Evolutionary conservation across 2,113 vertebrate genomes (phyloP).

Genomic region (Pterophyllum scalare): DNA sequence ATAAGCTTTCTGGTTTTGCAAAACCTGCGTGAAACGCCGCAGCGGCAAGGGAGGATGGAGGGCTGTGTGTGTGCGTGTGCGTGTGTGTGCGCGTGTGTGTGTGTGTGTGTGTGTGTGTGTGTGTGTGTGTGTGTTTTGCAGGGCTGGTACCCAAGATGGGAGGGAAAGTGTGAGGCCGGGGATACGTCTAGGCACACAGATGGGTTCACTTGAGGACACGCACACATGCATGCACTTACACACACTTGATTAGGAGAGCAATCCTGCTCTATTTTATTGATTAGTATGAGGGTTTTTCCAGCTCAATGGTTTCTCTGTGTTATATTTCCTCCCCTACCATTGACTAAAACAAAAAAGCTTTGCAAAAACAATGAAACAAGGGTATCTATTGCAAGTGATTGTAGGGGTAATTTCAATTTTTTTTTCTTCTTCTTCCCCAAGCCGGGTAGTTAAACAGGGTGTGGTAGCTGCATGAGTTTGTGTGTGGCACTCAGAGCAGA

Average conservation of each 20-base stretch:
- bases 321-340: slow-evolving; percentile 36
- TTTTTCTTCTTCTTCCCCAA: slow-evolving; percentile 5
- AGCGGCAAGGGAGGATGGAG: slow-evolving; percentile 24
- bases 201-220: slow-evolving; percentile 65
- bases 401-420: slow-evolving; percentile 32
- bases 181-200: slow-evolving; percentile 50
- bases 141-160: slow-evolving; percentile 58
- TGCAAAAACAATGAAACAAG: slow-evolving; percentile 43
- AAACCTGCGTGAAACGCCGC: slow-evolving; percentile 18
- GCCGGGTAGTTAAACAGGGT: slow-evolving; percentile 20
- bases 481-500: slow-evolving; percentile 38
- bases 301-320: slow-evolving; percentile 45
- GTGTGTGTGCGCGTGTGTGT: too few species aligned
- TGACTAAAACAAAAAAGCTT: slow-evolving; percentile 40
- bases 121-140: not conserved
- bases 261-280: slow-evolving; percentile 45
- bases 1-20: slow-evolving; percentile 23
- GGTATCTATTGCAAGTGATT: slow-evolving; percentile 48
- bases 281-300: slow-evolving; percentile 62
- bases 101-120: not conserved
- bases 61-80: not conserved
- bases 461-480: slow-evolving; percentile 16
- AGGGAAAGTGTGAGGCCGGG: slow-evolving; percentile 48
- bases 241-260: slow-evolving; percentile 56
- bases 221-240: slow-evolving; percentile 31